Conservation (phyloP, 2,113 vertebrate species). For the Tachysurus fulvidraco region DNA sequence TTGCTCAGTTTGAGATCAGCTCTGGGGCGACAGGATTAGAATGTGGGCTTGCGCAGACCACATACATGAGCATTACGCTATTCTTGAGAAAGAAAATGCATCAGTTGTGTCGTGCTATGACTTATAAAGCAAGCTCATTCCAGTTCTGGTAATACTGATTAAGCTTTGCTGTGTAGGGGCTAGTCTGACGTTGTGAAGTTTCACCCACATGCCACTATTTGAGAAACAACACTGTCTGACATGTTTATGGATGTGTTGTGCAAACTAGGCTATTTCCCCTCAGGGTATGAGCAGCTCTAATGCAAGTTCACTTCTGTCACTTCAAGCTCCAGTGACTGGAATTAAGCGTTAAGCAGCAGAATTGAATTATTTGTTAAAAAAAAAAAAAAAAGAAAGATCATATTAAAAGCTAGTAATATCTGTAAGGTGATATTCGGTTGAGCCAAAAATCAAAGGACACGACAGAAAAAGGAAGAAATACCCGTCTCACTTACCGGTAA, state of each 20-base stretch:
- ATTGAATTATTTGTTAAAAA: not conserved
- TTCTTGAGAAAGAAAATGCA: not conserved
- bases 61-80: not conserved
- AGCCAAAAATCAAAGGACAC: not conserved
- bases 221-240: constrained; percentile 3
- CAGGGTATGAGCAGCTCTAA: constrained; percentile 33
- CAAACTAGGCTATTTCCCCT: constrained; percentile 30
- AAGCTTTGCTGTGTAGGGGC: not conserved
- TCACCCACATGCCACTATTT: constrained; percentile 38
- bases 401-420: constrained; percentile 22
- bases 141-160: not conserved
- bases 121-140: not conserved
- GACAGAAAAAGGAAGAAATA: constrained; percentile 1
- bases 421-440: constrained; percentile 22
- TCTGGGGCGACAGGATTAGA: not conserved
- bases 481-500: constrained; percentile 55
- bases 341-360: constrained; percentile 7
- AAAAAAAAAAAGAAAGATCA: not conserved
- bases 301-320: constrained; percentile 4
- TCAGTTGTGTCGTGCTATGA: not conserved
- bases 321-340: too few species aligned
- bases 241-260: constrained; percentile 19
- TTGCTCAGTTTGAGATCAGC: not conserved
- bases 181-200: constrained; percentile 18
- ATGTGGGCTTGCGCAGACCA: not conserved